Percentiles rank a stretch among this genome's conserved stretches.
phyloP scores from a whole-genome alignment of 2,797 vertebrate genomes.

The Tragopan temminckii region DNA sequence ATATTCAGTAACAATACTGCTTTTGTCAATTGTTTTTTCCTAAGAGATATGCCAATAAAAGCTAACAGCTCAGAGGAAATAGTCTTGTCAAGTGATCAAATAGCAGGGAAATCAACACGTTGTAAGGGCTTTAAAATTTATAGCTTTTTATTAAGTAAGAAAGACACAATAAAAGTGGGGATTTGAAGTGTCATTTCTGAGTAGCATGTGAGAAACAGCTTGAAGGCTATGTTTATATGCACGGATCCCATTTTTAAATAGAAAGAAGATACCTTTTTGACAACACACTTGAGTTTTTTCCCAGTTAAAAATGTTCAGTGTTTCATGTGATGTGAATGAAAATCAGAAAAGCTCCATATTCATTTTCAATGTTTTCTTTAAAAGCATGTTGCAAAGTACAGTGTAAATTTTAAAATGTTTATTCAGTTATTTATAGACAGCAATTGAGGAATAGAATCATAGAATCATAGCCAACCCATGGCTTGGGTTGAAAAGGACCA shows the following conservation, averaged over 20 bases:
- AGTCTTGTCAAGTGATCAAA: background rate
- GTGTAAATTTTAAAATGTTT: background rate
- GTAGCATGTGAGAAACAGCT: background rate
- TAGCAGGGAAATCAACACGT: fast-evolving
- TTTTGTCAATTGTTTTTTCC: background rate
- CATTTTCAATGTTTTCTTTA: background rate
- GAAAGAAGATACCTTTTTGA: background rate
- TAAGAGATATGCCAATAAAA: background rate
- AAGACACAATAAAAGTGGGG: background rate
- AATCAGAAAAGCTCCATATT: background rate
- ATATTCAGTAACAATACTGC: background rate
- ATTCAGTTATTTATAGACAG: background rate
- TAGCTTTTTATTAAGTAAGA: background rate
- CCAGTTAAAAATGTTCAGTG: background rate
- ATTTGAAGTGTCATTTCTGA: background rate
- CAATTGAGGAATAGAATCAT: background rate
- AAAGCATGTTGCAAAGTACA: background rate
- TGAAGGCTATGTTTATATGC: background rate
- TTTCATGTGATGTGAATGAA: background rate
- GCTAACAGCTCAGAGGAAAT: background rate
- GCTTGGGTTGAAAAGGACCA: too few species aligned
- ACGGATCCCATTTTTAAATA: background rate
- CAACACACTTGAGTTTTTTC: background rate
- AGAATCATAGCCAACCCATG: too few species aligned
- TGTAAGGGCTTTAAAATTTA: background rate